phyloP scores from a whole-genome alignment of 2,797 vertebrate genomes.

The Chelon auratus region DNA sequence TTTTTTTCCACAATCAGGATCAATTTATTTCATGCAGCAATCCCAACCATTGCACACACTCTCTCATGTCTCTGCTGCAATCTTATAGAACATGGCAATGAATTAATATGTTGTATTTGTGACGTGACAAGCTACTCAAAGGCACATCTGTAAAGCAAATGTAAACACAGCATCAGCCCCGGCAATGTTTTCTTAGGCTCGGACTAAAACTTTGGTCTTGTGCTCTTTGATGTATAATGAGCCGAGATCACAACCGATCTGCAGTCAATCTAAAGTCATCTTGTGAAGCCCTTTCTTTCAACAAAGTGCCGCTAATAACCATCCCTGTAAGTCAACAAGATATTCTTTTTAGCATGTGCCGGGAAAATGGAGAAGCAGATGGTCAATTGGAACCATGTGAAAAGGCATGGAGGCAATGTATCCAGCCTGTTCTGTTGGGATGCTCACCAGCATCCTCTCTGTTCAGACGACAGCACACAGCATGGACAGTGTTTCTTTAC shows the following conservation, averaged over 20 bases:
- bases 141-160: background rate
- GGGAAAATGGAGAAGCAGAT: background rate
- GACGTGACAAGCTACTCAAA: background rate
- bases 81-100: background rate
- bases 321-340: constrained; percentile 2
- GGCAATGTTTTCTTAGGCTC: background rate
- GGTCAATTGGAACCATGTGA: background rate
- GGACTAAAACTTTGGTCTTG: background rate
- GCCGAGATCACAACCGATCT: background rate
- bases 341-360: background rate
- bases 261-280: background rate
- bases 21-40: no score
- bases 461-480: background rate
- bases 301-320: constrained; percentile 2
- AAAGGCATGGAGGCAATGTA: background rate
- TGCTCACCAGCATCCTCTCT: background rate
- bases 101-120: no score
- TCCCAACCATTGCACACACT: no score
- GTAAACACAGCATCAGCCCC: background rate
- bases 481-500: no score
- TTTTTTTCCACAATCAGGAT: background rate
- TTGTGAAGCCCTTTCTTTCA: background rate
- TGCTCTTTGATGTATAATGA: constrained; percentile 4
- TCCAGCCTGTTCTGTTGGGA: background rate
- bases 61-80: background rate